Base-by-base conservation (phyloP, 2,113 vertebrate genomes). In the Bubo scandiacus region DNA sequence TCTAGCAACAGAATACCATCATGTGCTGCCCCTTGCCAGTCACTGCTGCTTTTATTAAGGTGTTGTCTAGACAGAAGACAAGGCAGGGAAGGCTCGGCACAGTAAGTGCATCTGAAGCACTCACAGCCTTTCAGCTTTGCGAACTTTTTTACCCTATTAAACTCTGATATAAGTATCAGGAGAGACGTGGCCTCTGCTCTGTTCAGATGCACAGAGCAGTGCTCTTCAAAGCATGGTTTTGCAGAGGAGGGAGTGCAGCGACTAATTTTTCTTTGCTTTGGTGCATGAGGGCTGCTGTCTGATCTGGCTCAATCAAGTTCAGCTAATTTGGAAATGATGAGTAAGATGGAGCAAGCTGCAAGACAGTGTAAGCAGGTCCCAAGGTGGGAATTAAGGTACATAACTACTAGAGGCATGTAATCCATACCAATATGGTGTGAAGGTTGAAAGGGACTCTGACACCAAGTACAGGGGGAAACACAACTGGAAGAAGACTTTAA, bases 291-390 rank as follows among this genome's bases (percentile, higher is more conserved):
- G 49, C 89, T 91, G 74, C 89, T 74, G 87, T 59, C 66, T 90
- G 89, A 88, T 90, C 78, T 40, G 87, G 15, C 47, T 96, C 93
- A 88, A 90, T 92, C 94, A 77, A 90, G 66, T 83, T 80, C 74
- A 59, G 74, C 84, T 96, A 91, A 95, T 96, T 97, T 97, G 89
- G 91, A 96, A 74, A 77, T 78, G 83, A 96, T 94, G 78, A 94
- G 85, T 81, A 40, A 91, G 78, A 82, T n/a, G 78, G 62, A 92
- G 67, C 65, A 59, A 94, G 85, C 81, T 88, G 84, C 87, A 81
- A 96, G 84, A 14, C 15, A 62, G 43, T 32, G 67, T 57, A 85
- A 93, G 75, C 80, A 80, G 63, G 74, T 90, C 81, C 67, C 66
- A 43, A 62, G 77, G 62, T 59, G 88, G 67, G 87, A 91, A 91